Evolutionary conservation across 1,140 invertebrate genomes (phyloP), one percentile per base, ranked within the genome.

Genomic region (Papilio polyxenes): DNA sequence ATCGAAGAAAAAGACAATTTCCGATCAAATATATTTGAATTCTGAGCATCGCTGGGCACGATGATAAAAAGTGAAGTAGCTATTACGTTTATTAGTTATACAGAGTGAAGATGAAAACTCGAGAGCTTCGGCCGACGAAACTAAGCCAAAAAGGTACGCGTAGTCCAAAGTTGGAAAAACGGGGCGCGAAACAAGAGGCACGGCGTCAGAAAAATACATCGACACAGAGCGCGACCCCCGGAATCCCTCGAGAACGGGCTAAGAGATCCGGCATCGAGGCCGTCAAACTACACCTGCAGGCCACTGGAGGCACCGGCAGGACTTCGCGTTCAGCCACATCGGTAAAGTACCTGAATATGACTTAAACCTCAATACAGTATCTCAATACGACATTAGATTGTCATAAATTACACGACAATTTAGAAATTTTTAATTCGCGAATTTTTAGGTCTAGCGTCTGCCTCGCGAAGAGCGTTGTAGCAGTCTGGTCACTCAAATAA

Each of bases 251-350:
- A 56, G 80, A 85, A 3, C 87, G 88, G 8, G 81, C 80, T 3
- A 94, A 94, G 82, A 84, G 93, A 44, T 94, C 93, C 0, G 93
- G 93, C 3, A 81, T 93, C 51, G 92, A 93, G 7, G 93, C 93
- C n/a, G 93, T 94, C 7, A 93, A 93, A 65, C 82, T 94, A 37
- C 91, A 94, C 82, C 84, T 94, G 53, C 65, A 93, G 80, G 83
- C 84, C 44, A 93, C 92, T 4, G 92, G 92, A 20, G 85, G 88
- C 53, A 92, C 89, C 7, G 93, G 93, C 31, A 89, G 93, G 77
- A 88, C 90, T 10, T 94, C 93, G 11, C 88, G 93, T 74, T 94
- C 93, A 53, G 93, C 93, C 11, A 92, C 92, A 75, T 80, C 93
- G 85, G 93, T 94, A 91, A 89, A 20, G 15, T 76, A 80, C 23